These are phyloP conservation scores for Bombus vancouverensis DNA, from an alignment of 1,140 invertebrate species.

Conservation along the genomic window DNA sequence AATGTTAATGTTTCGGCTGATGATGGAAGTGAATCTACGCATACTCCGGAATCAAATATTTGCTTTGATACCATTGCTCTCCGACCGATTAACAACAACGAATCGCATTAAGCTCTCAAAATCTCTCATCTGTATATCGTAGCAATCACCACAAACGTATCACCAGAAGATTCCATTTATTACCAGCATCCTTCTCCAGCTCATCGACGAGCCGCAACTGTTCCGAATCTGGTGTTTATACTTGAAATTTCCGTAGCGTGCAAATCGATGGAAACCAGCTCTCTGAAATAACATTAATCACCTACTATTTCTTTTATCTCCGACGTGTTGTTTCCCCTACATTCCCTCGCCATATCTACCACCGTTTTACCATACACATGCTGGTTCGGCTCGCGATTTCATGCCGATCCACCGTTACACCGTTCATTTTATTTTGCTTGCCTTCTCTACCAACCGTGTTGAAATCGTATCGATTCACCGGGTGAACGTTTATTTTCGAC, in stretches of 20 bases:
- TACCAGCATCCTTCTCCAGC: too few relatives aligned
- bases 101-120: too few relatives aligned
- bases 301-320: not conserved
- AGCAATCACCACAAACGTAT: too few relatives aligned
- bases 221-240: too few relatives aligned
- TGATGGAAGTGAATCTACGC: too few relatives aligned
- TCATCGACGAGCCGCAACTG: too few relatives aligned
- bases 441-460: not conserved
- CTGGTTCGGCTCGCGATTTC: not conserved
- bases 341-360: not conserved
- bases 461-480: slow-evolving; percentile 26
- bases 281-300: not conserved
- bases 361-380: not conserved
- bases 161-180: not conserved
- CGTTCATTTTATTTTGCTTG: not conserved
- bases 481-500: slow-evolving; percentile 52
- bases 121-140: too few relatives aligned
- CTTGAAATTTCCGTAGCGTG: too few relatives aligned
- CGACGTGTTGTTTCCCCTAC: not conserved
- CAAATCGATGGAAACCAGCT: not conserved
- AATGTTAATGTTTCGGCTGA: too few relatives aligned
- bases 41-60: too few relatives aligned
- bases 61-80: too few relatives aligned
- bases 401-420: not conserved
- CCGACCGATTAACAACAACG: too few relatives aligned